Evolutionary conservation across 1,140 invertebrate genomes (phyloP).

Genomic region (Panagrolaimus sp.): DNA sequence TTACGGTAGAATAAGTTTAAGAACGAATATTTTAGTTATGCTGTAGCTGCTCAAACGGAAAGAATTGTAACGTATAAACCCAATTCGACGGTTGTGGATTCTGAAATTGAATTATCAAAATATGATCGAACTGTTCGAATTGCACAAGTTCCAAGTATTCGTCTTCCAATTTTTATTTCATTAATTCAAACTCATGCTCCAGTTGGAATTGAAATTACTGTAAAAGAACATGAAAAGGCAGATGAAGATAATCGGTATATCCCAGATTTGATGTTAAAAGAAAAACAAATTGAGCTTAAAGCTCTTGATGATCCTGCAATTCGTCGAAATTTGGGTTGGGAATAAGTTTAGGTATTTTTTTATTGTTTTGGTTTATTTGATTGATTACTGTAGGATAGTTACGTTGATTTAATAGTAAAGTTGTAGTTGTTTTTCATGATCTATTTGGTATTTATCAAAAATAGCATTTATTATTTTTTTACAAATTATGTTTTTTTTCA

Average conservation of each 20-base stretch:
- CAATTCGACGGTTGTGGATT: conserved; percentile 40
- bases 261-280: conserved; percentile 50
- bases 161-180: conserved; percentile 46
- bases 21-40: conserved; percentile 50
- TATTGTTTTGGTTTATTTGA: background rate
- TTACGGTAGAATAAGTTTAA: no score
- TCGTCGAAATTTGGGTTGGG: conserved; percentile 53
- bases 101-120: conserved; percentile 44
- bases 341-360: conserved; percentile 35
- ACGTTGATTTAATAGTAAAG: conserved; percentile 10
- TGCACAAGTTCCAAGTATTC: conserved; percentile 44
- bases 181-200: conserved; percentile 52
- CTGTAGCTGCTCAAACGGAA: conserved; percentile 47
- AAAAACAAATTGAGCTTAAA: conserved; percentile 54
- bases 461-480: no score
- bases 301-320: conserved; percentile 52
- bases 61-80: conserved; percentile 48
- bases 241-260: conserved; percentile 57
- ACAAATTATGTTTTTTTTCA: no score
- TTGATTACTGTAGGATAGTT: conserved; percentile 4
- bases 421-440: no score
- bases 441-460: no score
- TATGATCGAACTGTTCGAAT: conserved; percentile 52
- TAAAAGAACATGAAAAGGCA: conserved; percentile 53
- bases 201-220: conserved; percentile 49